Evolutionary conservation across 2,888 invertebrate genomes (phyloP), one percentile per base, ranked within the genome.

Genomic region (Phyllotreta cruciferae): DNA sequence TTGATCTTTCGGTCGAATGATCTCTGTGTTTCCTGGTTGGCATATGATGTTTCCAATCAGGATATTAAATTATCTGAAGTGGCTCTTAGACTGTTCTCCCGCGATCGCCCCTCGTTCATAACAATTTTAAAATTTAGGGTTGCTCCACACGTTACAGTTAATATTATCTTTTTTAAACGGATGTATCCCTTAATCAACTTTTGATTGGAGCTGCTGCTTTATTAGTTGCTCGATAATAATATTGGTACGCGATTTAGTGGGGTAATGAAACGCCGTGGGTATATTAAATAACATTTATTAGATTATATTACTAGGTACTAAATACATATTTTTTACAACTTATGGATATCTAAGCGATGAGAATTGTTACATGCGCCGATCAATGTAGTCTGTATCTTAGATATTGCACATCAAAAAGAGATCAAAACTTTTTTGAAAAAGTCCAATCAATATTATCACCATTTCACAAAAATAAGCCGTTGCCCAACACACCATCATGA

Each of bases 281-380:
- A 64, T 75, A 77, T 72, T 76, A 76, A 77, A 77, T 77, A 77
- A 78, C 77, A 77, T 77, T 77, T 74, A 78, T 75, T 77, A 71
- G 73, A 66, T 61, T 74, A 74, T 68, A 63, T 56, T 52, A 60
- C 50, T 66, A 66, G 45, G 38, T 57, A 71, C 74, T 73, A 74
- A 74, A 74, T 73, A 75, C 71, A 74, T 68, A 70, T 65, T 72
- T 66, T 71, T 69, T 71, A 73, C 72, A 73, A 66, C 57, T 24
- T 24, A 24, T 24, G 65, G 70, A 69, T 67, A 69, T 56, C 68
- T 72, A 73, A 73, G 73, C 72, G 68, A 69, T 69, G 66, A 63
- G 66, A 67, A 64, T 66, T 64, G 70, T 66, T 68, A 72, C 60
- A 67, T 60, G 64, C 62, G 56, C 68, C 57, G 64, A 68, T 54